Evolutionary conservation across 2,888 invertebrate species (phyloP).

Genomic region (Mongoloraphidia duomilia): DNA sequence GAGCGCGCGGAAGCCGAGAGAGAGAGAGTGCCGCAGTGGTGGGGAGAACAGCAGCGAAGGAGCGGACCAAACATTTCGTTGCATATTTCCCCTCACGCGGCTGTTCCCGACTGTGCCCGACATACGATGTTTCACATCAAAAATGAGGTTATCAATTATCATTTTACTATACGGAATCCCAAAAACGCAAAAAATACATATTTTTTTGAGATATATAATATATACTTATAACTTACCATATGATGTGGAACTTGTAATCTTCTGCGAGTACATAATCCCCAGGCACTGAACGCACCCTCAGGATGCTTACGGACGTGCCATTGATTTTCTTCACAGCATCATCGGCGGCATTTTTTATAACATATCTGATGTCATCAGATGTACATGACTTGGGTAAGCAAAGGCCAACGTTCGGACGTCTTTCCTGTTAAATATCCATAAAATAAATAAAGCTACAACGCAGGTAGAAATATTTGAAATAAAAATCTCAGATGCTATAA

Average conservation of each 20-base stretch:
- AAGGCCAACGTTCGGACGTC: slow-evolving; percentile 55
- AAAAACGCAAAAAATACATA: no score
- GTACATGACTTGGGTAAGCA: slow-evolving; percentile 60
- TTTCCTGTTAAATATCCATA: slow-evolving; percentile 35
- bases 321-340: slow-evolving; percentile 27
- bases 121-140: no score
- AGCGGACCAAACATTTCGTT: no score
- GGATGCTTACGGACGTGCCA: slow-evolving; percentile 33
- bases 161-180: no score
- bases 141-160: no score
- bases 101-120: no score
- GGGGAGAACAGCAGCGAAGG: no score
- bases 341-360: slow-evolving; percentile 26
- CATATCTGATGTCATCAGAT: slow-evolving; percentile 33
- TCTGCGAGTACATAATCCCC: slow-evolving; percentile 46
- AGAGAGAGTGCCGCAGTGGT: no score
- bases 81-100: no score
- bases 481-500: neutral
- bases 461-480: neutral
- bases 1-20: no score
- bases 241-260: slow-evolving; percentile 51
- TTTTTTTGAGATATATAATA: no score
- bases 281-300: slow-evolving; percentile 52
- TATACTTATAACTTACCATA: slow-evolving; percentile 37
- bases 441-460: no score